Evolutionary conservation across 2,888 invertebrate species (phyloP), one percentile per base, ranked within the genome.

Genomic region (Drosophila antonietae): DNA sequence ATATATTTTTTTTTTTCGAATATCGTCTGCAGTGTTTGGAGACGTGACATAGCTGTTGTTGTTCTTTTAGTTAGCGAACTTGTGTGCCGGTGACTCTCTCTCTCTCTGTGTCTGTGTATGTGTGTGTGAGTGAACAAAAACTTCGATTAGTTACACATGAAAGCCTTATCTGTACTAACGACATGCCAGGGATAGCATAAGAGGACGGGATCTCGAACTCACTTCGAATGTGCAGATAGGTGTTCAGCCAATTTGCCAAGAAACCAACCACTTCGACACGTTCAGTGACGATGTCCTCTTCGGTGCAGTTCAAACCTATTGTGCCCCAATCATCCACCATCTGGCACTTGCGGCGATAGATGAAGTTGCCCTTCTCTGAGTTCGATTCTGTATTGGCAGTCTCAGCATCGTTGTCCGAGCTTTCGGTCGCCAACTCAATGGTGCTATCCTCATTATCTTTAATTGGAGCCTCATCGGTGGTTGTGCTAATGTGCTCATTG

Each of bases 191-290:
- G 31, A 39, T 28, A 37, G 53, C n/a, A 28, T 28, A 28, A 53
- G 51, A 28, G 15, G 35, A 23, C 31, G 41, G 57, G 47, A 46
- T 49, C 59, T 65, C 57, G 43, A 72, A 95, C 95, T 95, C 94
- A 96, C 96, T 94, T 94, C 94, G 94, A 83, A 96, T 93, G 91
- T 95, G 95, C 83, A 94, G 94, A 93, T 95, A 95, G 81, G 95
- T 94, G 92, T 94, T 94, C 91, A 95, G 95, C 95, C 95, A 95
- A 90, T 95, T 95, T 79, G 94, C 94, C 91, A 96, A 93, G 93
- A 95, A 95, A 89, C 95, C 95, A 91, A 95, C 94, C 90, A 94
- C 94, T 86, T 91, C 81, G 70, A 91, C 89, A 73, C 90, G 90
- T 75, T 90, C 90, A 59, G 70, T 65, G 56, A 76, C 77, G 44